These are phyloP conservation scores for Xiphorhynchus erythropygius DNA, from an alignment of 2,797 vertebrate species.

Conservation along the genomic window DNA sequence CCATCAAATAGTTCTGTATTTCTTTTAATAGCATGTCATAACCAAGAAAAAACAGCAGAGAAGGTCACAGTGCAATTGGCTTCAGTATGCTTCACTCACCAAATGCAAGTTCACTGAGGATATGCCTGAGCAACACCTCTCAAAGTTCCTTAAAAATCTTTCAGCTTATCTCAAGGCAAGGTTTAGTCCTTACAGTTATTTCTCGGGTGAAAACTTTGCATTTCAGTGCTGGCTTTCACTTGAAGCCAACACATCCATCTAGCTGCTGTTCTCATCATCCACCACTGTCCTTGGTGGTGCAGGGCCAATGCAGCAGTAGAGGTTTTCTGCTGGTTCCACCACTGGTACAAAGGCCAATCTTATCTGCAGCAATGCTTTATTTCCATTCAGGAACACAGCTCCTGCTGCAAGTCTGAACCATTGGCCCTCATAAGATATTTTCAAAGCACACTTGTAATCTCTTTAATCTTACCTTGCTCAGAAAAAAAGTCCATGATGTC, in stretches of 20 bases:
- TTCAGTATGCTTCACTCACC: background rate
- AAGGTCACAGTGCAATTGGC: accelerated
- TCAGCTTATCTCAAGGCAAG: background rate
- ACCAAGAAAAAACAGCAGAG: background rate
- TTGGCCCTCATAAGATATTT: background rate
- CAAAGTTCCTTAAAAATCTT: background rate
- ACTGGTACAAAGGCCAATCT: background rate
- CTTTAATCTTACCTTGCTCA: slow-evolving; percentile 43
- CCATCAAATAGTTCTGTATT: background rate
- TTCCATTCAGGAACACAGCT: background rate
- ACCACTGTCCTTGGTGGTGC: background rate
- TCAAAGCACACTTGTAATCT: slow-evolving; percentile 29
- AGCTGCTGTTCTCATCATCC: background rate
- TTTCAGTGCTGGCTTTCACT: background rate
- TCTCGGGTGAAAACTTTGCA: background rate
- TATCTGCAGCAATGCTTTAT: background rate
- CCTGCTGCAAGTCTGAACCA: background rate
- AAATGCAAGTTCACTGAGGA: background rate
- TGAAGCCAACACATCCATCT: background rate
- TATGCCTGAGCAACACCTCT: background rate
- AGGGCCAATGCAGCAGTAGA: background rate
- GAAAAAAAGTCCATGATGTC: background rate
- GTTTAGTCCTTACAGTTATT: background rate
- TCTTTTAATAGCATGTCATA: background rate
- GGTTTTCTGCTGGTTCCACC: background rate